Percentiles rank a stretch among this genome's conserved stretches.
These are phyloP conservation scores for Parelbella ahira DNA, from an alignment of 2,888 invertebrate genomes.

Conservation along the genomic window DNA sequence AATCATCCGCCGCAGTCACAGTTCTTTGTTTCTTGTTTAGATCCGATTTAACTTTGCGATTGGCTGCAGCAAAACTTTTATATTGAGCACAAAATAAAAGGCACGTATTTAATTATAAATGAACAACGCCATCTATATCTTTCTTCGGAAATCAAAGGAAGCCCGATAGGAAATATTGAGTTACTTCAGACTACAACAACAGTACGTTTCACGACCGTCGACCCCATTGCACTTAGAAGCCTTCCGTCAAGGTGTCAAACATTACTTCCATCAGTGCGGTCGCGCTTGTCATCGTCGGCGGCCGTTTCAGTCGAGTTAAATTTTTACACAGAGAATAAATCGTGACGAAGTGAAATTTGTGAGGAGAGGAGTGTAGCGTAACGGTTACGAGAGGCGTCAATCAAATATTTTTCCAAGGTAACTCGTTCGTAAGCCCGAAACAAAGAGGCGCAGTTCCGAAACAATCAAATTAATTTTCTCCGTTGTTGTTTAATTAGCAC, in stretches of 20 bases:
- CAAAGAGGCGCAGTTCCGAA: constrained; percentile 74
- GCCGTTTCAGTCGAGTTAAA: constrained; percentile 41
- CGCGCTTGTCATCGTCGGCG: constrained; percentile 54
- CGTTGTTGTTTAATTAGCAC: constrained; percentile 79
- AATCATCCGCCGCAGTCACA: no score
- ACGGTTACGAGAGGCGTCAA: constrained; percentile 45
- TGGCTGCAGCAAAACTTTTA: no score
- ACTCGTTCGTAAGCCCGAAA: constrained; percentile 58
- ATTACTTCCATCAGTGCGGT: constrained; percentile 53
- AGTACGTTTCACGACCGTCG: constrained; percentile 34
- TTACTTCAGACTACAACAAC: constrained; percentile 30
- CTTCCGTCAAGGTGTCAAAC: constrained; percentile 56
- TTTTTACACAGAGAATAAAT: constrained; percentile 42
- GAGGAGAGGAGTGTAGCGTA: constrained; percentile 33
- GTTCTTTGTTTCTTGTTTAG: no score
- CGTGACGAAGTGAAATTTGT: constrained; percentile 45
- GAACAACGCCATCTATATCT: constrained; percentile 3
- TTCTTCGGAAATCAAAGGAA: constrained; percentile 12
- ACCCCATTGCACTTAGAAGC: constrained; percentile 59
- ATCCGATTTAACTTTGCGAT: no score
- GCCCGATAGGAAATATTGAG: constrained; percentile 22
- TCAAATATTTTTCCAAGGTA: constrained; percentile 66
- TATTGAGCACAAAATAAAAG: no score
- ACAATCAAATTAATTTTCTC: constrained; percentile 79
- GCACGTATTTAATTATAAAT: not conserved